Base-by-base conservation (phyloP, 2,797 vertebrate species). In the Eulemur coronatus region DNA sequence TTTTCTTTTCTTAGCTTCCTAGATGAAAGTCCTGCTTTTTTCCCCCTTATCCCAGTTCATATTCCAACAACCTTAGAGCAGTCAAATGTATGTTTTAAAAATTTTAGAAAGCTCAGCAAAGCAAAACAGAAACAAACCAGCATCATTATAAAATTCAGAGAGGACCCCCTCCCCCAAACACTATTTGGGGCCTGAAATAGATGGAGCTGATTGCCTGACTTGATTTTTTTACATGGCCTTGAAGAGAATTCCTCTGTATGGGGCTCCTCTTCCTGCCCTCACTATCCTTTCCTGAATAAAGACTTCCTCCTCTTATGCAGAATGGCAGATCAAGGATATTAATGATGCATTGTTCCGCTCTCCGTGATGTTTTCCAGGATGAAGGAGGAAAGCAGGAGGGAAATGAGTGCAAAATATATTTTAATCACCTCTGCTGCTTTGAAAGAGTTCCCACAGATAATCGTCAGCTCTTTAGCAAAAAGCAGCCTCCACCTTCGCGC, bases 341-440 rank as follows among this genome's bases (percentile, higher is more conserved):
- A 91, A 91, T 80, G 89, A 22, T 33, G 50, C 48, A 78, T 91
- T 81, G 41, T 67, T 90, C 88, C 65, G 30, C 1, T 61, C 97
- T 94, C 15, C 12, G 24, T 35, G 55, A 84, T 88, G 72, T 95
- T 84, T 90, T 46, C 91, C 81, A 89, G 61, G 41, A 43, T 92
- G 57, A 43, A 79, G 84, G 43, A 92, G 24, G 43, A 78, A 88
- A 87, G 38, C 91, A 87, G 57, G 52, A 94, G 88, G 94, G 82
- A 96, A 95, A 76, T 18, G n/a, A 79, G 55, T n/a, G 14, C 55
- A 82, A 65, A 85, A 35, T 96, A 38, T 88, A 89, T 41, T 84
- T 89, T 94, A 67, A 92, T 98, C 80, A 61, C 88, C 41, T 97
- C 76, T 87, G 96, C 67, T 91, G 78, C 75, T 96, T 97, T 76